These are phyloP conservation scores for Condylura cristata DNA, from an alignment of 2,113 vertebrate genomes.

Conservation along the genomic window DNA sequence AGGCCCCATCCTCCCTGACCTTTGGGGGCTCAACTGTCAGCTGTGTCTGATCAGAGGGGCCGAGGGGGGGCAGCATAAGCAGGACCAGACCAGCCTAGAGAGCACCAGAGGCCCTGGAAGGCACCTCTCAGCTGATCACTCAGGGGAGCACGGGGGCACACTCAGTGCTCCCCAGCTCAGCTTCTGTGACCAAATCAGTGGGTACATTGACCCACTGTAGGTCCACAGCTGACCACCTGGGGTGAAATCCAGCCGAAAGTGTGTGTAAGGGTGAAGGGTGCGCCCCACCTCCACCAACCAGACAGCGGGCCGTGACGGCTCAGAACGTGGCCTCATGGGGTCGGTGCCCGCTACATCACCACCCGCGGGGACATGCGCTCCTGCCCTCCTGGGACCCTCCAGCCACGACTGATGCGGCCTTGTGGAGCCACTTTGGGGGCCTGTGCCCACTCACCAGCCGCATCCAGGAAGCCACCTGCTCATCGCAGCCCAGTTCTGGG, in stretches of 20 bases:
- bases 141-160: background rate
- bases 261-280: rapidly evolving
- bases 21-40: background rate
- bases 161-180: background rate
- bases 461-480: background rate
- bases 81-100: background rate
- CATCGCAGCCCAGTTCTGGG: background rate
- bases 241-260: rapidly evolving
- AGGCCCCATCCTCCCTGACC: background rate
- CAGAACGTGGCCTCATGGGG: rapidly evolving
- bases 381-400: background rate
- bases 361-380: rapidly evolving
- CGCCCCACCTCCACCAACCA: rapidly evolving
- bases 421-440: background rate
- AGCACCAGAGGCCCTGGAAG: background rate
- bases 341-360: rapidly evolving
- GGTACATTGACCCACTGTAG: rapidly evolving
- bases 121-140: background rate
- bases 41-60: background rate
- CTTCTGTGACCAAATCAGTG: background rate
- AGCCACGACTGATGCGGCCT: background rate
- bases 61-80: too few species aligned
- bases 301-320: too few species aligned
- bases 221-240: rapidly evolving
- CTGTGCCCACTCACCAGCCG: background rate